Conservation (phyloP, 37 sponge, comb jelly and placozoan genomes). For the Hexactinellida sp. region DNA sequence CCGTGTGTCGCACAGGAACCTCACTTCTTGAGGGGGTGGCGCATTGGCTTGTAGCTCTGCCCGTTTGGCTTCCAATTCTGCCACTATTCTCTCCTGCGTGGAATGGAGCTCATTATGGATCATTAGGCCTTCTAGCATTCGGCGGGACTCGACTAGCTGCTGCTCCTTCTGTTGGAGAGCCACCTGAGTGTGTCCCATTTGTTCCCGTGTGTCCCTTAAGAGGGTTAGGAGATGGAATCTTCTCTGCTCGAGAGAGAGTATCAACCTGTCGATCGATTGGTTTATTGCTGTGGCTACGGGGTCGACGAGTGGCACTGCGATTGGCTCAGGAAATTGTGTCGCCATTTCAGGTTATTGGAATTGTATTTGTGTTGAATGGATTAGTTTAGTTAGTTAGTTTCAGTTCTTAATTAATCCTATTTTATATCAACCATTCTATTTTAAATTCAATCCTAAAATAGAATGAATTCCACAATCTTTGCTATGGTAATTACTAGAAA, state of each 20-base stretch:
- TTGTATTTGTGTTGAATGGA: no score
- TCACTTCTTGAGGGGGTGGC: background rate
- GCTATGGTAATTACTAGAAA: no score
- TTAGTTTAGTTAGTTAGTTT: no score
- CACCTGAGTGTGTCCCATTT: background rate
- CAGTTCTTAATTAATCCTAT: no score
- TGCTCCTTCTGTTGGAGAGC: background rate
- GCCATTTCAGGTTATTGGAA: no score
- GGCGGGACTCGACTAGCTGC: background rate
- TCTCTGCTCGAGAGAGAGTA: background rate
- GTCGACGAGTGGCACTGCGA: background rate
- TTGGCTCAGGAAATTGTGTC: background rate
- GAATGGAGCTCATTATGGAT: background rate
- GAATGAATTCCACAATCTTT: no score
- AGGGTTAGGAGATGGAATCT: background rate
- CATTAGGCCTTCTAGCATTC: background rate
- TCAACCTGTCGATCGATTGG: conserved; percentile 7
- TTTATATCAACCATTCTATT: no score
- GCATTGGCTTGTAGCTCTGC: background rate
- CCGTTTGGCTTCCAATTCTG: background rate
- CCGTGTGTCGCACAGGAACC: background rate
- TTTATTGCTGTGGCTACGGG: background rate
- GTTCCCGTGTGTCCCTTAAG: background rate
- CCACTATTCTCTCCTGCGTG: background rate
- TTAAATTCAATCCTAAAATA: no score